Base-by-base conservation (phyloP, 2,113 vertebrate species). In the Spea bombifrons region DNA sequence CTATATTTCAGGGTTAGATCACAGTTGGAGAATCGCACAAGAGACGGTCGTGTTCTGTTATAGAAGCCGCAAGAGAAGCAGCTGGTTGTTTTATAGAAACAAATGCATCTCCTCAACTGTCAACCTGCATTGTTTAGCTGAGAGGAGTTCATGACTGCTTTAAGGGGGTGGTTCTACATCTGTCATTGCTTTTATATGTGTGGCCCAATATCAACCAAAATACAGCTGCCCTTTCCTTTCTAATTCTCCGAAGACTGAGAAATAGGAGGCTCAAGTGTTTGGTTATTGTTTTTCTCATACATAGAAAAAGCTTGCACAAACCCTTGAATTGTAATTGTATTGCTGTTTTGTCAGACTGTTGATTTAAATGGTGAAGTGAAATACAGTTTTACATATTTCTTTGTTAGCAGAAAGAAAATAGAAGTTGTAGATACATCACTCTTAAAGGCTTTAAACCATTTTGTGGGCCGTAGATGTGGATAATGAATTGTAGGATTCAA, bases 161-260 rank as follows among this genome's bases (percentile, higher is more conserved):
- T 85, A 87, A 87, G 88, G 86, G 88, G 87, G 84, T 86, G 87
- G 84, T 84, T 87, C 85, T 90, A 83, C 92, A 92, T 92, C 92
- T 94, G 91, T 93, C 90, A 89, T 91, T 83, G 85, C 84, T 87
- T 92, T 92, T 88, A 90, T 85, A 86, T 75, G 3, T 15, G 84
- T 87, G 84, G 86, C 87, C 87, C 85, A 87, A 86, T 90, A 90
- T 88, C 83, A 69, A 86, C 83, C 86, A 88, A 81, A 83, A 87
- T 90, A 90, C 92, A 92, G 90, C 90, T 91, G 91, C 86, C 88
- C 81, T 83, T 66, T 84, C 89, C 85, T 86, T 91, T 90, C 90
- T 89, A 81, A 77, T 81, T 85, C 86, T 90, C 89, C 87, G 85
- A 76, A 71, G 81, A 82, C 17, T 80, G 85, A 85, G 87, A 88